These are phyloP conservation scores for Muraenolepis orangiensis DNA, from an alignment of 2,797 vertebrate species.

Conservation along the genomic window DNA sequence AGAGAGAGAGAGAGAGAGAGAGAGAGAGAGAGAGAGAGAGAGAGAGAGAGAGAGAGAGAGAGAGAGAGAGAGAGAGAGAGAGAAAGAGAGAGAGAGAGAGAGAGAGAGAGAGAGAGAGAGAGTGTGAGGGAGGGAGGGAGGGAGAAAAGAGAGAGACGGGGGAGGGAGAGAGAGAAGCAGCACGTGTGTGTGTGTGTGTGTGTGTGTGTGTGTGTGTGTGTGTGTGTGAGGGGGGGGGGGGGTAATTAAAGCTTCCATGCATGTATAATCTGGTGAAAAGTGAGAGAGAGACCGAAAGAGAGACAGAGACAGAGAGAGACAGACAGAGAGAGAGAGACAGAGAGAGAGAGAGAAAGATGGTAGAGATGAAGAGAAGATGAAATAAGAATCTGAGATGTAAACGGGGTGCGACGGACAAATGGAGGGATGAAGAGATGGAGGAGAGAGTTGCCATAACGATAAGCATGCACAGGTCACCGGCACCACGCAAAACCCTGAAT, in stretches of 20 bases:
- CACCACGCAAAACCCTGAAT: neutral
- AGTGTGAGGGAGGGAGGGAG: conserved; percentile 34
- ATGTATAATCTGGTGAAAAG: neutral
- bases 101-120: conserved; percentile 36
- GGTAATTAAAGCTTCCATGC: neutral
- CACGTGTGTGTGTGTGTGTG: neutral
- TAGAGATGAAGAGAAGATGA: too few relatives aligned
- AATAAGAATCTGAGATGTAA: neutral
- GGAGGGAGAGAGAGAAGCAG: conserved; percentile 34
- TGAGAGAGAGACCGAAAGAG: neutral
- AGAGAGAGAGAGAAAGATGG: neutral
- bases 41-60: too few relatives aligned
- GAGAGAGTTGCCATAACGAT: neutral
- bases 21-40: conserved; percentile 52
- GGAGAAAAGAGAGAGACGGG: too few relatives aligned
- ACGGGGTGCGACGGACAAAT: too few relatives aligned
- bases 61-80: too few relatives aligned
- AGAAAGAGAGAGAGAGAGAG: neutral
- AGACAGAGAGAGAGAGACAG: neutral
- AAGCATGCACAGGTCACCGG: neutral
- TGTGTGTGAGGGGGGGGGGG: too few relatives aligned
- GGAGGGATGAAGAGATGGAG: neutral
- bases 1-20: conserved; percentile 9
- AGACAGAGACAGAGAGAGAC: neutral
- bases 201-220: neutral